Evolutionary conservation across 2,113 vertebrate species (phyloP), one percentile per base, ranked within the genome.

Genomic region (Plotosus lineatus): DNA sequence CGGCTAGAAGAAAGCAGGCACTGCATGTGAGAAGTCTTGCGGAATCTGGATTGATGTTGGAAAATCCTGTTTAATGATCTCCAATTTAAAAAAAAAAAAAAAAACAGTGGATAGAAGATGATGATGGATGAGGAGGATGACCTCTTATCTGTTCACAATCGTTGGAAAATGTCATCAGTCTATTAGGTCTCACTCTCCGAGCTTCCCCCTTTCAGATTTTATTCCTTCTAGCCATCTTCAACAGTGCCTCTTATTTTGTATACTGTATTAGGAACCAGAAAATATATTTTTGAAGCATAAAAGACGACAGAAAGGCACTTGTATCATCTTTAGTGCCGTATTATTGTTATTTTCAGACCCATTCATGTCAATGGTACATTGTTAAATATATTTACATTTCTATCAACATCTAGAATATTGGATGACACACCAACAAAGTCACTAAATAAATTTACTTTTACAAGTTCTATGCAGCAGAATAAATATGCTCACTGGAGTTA

Each of bases 81-180:
- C 14, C 6, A 40, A 53, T 42, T 66, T 76, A 76, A 77, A n/a
- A n/a, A n/a, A n/a, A n/a, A n/a, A n/a, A n/a, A n/a, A n/a, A n/a
- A n/a, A 84, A 63, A 55, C 65, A 56, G 23, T 19, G 28, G 6
- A 19, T 10, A 81, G 78, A 40, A 66, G 51, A 65, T 50, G 44
- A 73, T n/a, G 38, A 63, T 17, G 8, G 66, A 53, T 63, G 28
- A 56, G 40, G 68, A 78, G 72, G 65, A 81, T 78, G 40, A 63
- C 60, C 72, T 60, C 44, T 61, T 71, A 50, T 72, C 63, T 61
- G 76, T 69, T 56, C 55, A 6, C 65, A 19, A 55, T 76, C 68
- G 48, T 19, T 5, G 50, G 80, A 66, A 81, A n/a, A 75, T 78
- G 66, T 69, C 60, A 44, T 80, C 79, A 58, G 66, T 61, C 65